These are phyloP conservation scores for Pseudomugil gertrudae DNA, from an alignment of 2,797 vertebrate genomes.

Conservation along the genomic window DNA sequence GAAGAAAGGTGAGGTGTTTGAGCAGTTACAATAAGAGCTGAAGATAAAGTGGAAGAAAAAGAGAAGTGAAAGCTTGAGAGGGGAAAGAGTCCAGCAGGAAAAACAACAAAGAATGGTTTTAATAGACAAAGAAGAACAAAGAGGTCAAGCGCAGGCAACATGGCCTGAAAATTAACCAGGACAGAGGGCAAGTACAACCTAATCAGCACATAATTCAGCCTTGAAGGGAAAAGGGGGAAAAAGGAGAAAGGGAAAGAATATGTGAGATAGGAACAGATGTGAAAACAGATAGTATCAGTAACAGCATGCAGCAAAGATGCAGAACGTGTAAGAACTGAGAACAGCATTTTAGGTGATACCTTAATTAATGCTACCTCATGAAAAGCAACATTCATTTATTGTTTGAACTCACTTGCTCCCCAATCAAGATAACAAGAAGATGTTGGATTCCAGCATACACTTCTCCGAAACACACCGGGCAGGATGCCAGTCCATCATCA, in stretches of 20 bases:
- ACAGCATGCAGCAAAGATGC: conserved; percentile 22
- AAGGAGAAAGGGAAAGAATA: too few relatives aligned
- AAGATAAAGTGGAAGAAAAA: conserved; percentile 16
- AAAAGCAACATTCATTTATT: background rate
- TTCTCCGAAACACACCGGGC: conserved; percentile 10
- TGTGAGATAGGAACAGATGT: conserved; percentile 35
- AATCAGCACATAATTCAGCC: conserved; percentile 18
- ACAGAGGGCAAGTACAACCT: conserved; percentile 16
- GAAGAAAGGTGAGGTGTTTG: conserved; percentile 18
- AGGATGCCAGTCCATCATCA: conserved; percentile 32
- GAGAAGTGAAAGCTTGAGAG: background rate
- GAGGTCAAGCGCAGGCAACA: background rate
- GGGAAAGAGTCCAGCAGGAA: conserved; percentile 3
- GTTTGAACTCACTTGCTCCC: background rate
- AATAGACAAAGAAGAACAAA: conserved; percentile 28
- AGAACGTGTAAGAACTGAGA: conserved; percentile 6
- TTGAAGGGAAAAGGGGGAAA: conserved; percentile 11
- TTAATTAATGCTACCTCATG: conserved; percentile 1
- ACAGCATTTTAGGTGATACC: conserved; percentile 10
- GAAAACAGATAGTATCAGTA: conserved; percentile 29
- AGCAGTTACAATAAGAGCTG: conserved; percentile 22
- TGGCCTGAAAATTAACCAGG: conserved; percentile 3
- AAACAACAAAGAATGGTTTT: conserved; percentile 15
- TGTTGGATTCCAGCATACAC: conserved; percentile 6
- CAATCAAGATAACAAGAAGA: conserved; percentile 8